A percentile compares a stretch with the other conserved stretches of the same genome.
Evolutionary conservation across 2,797 vertebrate genomes (phyloP).

Genomic region (Megaceryle alcyon): DNA sequence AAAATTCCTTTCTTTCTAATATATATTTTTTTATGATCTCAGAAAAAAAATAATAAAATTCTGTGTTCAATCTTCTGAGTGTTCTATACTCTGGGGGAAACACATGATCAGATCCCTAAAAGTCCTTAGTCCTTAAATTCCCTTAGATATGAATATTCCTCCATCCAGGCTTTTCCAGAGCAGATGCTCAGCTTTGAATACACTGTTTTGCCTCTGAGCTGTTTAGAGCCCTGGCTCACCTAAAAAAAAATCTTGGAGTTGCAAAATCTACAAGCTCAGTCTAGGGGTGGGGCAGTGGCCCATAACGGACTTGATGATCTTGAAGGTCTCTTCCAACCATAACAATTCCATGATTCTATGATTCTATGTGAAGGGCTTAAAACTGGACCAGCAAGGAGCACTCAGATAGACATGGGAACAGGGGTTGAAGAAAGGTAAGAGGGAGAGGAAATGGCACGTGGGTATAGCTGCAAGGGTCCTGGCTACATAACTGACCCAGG

Average conservation of each 20-base stretch:
- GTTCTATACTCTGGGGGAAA: background rate
- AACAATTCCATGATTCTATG: background rate
- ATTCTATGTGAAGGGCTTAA: background rate
- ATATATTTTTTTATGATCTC: accelerated
- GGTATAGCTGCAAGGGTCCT: background rate
- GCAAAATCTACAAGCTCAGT: background rate
- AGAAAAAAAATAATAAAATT: background rate
- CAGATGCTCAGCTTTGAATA: background rate
- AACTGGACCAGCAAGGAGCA: accelerated
- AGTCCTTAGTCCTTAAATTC: background rate
- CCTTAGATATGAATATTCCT: background rate
- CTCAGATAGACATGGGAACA: background rate
- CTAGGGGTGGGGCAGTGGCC: background rate
- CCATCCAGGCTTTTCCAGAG: background rate
- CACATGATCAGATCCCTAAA: background rate
- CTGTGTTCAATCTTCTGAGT: background rate
- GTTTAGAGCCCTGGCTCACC: background rate
- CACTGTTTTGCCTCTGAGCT: background rate
- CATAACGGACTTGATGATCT: background rate
- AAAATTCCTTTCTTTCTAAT: background rate
- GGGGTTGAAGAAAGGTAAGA: background rate
- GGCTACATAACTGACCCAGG: background rate
- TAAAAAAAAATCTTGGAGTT: background rate
- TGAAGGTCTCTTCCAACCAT: background rate
- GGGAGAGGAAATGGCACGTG: accelerated